Evolutionary conservation across 2,888 invertebrate species (phyloP).

Genomic region (Drosophila robusta): DNA sequence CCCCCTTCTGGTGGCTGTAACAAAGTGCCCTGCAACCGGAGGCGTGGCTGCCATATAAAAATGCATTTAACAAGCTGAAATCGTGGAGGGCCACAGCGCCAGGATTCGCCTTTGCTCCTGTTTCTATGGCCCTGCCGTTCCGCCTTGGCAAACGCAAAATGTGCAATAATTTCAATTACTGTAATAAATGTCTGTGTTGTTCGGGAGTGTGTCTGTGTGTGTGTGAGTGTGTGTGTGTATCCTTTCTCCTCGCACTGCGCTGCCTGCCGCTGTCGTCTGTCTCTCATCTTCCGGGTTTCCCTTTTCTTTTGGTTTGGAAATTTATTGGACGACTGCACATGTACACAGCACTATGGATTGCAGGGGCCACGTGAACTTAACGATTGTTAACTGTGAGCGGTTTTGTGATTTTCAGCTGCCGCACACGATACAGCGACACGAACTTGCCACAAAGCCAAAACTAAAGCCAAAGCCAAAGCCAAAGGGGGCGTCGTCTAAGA

Average conservation of each 20-base stretch:
- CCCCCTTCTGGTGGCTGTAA: slow-evolving; percentile 17
- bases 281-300: not conserved
- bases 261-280: not conserved
- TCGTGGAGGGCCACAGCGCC: no score
- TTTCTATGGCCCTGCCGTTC: slow-evolving; percentile 6
- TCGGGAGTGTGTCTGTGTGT: slow-evolving; percentile 24
- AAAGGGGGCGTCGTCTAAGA: slow-evolving; percentile 17
- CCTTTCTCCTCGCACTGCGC: not conserved
- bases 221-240: not conserved
- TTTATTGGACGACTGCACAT: slow-evolving; percentile 60
- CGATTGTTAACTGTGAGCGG: slow-evolving; percentile 69
- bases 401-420: slow-evolving; percentile 59
- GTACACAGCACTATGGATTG: slow-evolving; percentile 46
- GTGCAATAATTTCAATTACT: slow-evolving; percentile 84
- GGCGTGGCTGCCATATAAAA: slow-evolving; percentile 69
- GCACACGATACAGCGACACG: slow-evolving; percentile 19
- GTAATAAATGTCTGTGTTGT: slow-evolving; percentile 81
- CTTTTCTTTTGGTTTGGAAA: slow-evolving; percentile 38
- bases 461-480: not conserved
- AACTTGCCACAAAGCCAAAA: slow-evolving; percentile 4
- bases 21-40: slow-evolving; percentile 33
- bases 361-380: slow-evolving; percentile 56
- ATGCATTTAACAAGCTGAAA: slow-evolving; percentile 76
- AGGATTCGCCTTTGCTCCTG: slow-evolving; percentile 38
- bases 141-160: slow-evolving; percentile 76